Base-by-base conservation (phyloP, 2,113 vertebrate species). In the Lepisosteus osseus region DNA sequence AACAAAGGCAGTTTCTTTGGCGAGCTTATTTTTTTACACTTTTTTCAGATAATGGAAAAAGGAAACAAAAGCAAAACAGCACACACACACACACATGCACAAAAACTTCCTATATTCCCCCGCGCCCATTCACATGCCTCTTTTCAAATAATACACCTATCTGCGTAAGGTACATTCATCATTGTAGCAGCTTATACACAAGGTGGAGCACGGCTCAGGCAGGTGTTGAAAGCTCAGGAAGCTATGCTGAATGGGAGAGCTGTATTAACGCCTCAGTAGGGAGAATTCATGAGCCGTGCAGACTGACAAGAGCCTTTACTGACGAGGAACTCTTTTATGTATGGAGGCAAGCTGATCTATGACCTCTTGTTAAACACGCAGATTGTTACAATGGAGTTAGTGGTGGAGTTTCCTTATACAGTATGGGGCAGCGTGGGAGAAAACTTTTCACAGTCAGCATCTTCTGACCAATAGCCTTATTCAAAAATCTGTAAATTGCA, bases 1-100 rank as follows among this genome's bases (percentile, higher is more conserved):
- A 17, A 69, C 69, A 74, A 74, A 68, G 61, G 67, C 70, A 47
- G 68, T 41, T 54, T 55, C 45, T 66, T 61, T 9, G 70, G 74
- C 63, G 67, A 63, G 17, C 17, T 61, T 15, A 11, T 61, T 61
- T 51, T 77, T 78, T 69, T 65, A 70, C 74, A 72, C 72, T 68
- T 70, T 78, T 78, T 83, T 80, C 63, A 79, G 80, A 78, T 76
- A 75, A 51, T 15, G 66, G 51, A 14, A 67, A 14, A 67, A 47
- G 11, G 43, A 54, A 47, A 43, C 43, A 73, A 61, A 63, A 77
- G 79, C 77, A 76, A 74, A 82, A 84, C 78, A 77, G 75, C 74
- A 80, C 54, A 55, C 17, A 67, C 8, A 67, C 8, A 68, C 40
- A 42, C 13, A 69, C 62, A 86, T 84, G 85, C 87, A 82, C 29